phyloP scores from a whole-genome alignment of 1,140 invertebrate species.

The Kradibia gibbosae region DNA sequence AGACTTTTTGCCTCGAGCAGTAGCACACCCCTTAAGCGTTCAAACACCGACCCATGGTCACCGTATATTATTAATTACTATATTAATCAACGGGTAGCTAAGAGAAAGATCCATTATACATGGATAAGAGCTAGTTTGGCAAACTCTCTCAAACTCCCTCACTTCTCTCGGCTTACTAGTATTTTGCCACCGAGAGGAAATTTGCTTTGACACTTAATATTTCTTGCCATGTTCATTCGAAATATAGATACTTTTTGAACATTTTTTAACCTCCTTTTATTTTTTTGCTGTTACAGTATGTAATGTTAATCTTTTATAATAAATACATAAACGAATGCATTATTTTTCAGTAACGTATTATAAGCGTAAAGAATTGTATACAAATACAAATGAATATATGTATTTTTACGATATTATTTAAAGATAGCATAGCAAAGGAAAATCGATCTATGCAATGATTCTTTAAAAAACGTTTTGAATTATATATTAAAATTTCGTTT shows the following conservation, averaged over 20 bases:
- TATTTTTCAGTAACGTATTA: too few relatives aligned
- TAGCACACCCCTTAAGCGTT: slow-evolving; percentile 16
- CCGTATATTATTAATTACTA: slow-evolving; percentile 73
- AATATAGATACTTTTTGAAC: neutral
- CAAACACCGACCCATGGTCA: slow-evolving; percentile 52
- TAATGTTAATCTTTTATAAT: too few relatives aligned
- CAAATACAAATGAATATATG: too few relatives aligned
- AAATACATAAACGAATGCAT: too few relatives aligned
- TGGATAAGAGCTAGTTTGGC: slow-evolving; percentile 64
- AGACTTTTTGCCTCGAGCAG: slow-evolving; percentile 21
- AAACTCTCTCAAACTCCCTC: neutral
- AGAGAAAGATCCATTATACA: slow-evolving; percentile 69
- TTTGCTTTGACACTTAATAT: slow-evolving; percentile 28
- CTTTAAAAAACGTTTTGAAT: too few relatives aligned
- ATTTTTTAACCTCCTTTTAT: slow-evolving; percentile 13
- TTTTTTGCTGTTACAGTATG: neutral
- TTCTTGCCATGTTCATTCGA: neutral
- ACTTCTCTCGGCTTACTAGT: neutral
- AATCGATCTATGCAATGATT: too few relatives aligned
- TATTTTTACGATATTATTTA: too few relatives aligned
- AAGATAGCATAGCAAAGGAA: too few relatives aligned
- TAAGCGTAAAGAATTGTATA: too few relatives aligned
- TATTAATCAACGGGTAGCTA: slow-evolving; percentile 69
- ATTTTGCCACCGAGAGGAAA: neutral
- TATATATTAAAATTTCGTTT: too few relatives aligned